Conservation (phyloP, 2,797 vertebrate species). For the Pangasius krempfi region DNA sequence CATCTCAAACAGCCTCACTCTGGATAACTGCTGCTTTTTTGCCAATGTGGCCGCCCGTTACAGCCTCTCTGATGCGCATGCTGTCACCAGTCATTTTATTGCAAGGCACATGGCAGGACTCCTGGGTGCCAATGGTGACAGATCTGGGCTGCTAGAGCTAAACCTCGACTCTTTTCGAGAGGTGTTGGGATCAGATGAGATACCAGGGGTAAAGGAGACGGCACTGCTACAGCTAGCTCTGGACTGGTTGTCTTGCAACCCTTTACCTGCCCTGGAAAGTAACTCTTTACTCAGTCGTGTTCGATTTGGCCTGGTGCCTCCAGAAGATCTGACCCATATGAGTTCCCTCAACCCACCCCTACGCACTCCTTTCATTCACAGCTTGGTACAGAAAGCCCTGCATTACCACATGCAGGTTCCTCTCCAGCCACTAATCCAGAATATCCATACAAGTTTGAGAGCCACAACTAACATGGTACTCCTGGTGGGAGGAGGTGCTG, state of each 20-base stretch:
- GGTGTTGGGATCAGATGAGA: slow-evolving; percentile 79
- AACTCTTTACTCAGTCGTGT: slow-evolving; percentile 82
- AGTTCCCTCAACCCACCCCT: slow-evolving; percentile 75
- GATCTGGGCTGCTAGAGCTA: slow-evolving; percentile 73
- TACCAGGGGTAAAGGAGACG: slow-evolving; percentile 80
- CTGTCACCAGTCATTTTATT: slow-evolving; percentile 79
- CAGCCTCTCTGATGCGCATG: slow-evolving; percentile 74
- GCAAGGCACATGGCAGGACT: slow-evolving; percentile 77
- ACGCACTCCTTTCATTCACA: slow-evolving; percentile 79
- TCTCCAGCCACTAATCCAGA: slow-evolving; percentile 84
- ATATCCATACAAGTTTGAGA: slow-evolving; percentile 80
- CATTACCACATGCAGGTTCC: slow-evolving; percentile 84
- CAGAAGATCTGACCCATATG: slow-evolving; percentile 72
- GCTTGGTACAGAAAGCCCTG: slow-evolving; percentile 86
- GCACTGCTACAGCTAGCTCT: slow-evolving; percentile 78
- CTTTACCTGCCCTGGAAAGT: slow-evolving; percentile 75
- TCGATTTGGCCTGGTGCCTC: slow-evolving; percentile 81
- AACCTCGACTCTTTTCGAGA: slow-evolving; percentile 81
- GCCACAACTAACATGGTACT: slow-evolving; percentile 77
- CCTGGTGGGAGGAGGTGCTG: slow-evolving; percentile 82
- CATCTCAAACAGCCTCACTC: slow-evolving; percentile 79
- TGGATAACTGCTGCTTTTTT: slow-evolving; percentile 84
- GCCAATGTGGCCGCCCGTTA: slow-evolving; percentile 87
- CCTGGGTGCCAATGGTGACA: slow-evolving; percentile 61
- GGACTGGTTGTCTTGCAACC: slow-evolving; percentile 82